Evolutionary conservation across 2,888 invertebrate species (phyloP).

Genomic region (Odontothrips loti): DNA sequence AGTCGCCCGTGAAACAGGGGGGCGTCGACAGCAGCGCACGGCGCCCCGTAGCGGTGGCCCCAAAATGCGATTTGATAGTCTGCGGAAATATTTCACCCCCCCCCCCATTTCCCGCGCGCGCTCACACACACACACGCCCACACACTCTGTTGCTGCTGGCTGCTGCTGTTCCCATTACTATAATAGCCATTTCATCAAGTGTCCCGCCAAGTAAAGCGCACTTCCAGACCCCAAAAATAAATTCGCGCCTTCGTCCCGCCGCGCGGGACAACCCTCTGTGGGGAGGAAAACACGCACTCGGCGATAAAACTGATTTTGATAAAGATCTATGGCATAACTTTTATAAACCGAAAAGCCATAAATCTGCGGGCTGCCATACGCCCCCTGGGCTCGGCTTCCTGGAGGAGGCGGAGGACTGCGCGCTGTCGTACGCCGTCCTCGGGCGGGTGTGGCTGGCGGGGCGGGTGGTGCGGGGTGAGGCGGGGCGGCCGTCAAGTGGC

Average conservation of each 20-base stretch:
- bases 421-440: background rate
- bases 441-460: background rate
- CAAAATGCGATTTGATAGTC: slow-evolving; percentile 16
- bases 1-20: too few species aligned
- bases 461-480: too few species aligned
- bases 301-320: slow-evolving; percentile 20
- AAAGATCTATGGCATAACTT: slow-evolving; percentile 26
- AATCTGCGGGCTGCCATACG: background rate
- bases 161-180: slow-evolving; percentile 45
- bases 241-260: too few species aligned
- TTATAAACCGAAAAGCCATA: slow-evolving; percentile 25
- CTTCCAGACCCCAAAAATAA: slow-evolving; percentile 3
- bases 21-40: too few species aligned
- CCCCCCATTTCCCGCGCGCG: background rate
- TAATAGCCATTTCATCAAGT: slow-evolving; percentile 40
- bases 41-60: background rate
- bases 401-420: too few species aligned
- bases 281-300: background rate
- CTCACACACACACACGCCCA: background rate
- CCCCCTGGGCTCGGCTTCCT: too few species aligned
- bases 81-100: slow-evolving; percentile 17
- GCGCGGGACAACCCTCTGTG: background rate
- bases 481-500: too few species aligned
- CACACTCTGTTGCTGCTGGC: background rate
- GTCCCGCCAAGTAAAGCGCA: slow-evolving; percentile 5